Percentiles rank a stretch among this genome's conserved stretches.
Conservation (phyloP, 2,888 invertebrate species). For the Trichogramma dendrolimi region DNA sequence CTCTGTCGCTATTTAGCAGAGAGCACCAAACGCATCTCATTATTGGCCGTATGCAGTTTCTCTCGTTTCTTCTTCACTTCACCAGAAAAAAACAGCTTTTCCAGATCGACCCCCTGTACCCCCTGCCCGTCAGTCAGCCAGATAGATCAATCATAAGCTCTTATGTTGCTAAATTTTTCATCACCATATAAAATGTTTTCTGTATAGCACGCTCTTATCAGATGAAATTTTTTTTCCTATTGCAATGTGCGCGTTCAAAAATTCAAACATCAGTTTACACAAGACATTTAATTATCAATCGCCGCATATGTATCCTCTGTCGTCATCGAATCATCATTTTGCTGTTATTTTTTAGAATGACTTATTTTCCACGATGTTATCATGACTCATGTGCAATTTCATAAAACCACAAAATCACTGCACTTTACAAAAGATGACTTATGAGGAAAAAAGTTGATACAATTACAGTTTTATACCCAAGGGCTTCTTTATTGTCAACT, state of each 20-base stretch:
- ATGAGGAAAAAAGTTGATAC: constrained; percentile 13
- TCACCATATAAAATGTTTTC: constrained; percentile 7
- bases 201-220: not conserved
- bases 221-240: too few relatives aligned
- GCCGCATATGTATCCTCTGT: not conserved
- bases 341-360: constrained; percentile 20
- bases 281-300: constrained; percentile 7
- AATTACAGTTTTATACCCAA: not conserved
- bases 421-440: not conserved
- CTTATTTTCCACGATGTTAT: constrained; percentile 10
- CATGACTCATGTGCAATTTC: constrained; percentile 8
- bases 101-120: too few relatives aligned
- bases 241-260: too few relatives aligned
- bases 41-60: too few relatives aligned
- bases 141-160: not conserved
- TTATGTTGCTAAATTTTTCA: constrained; percentile 22
- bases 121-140: too few relatives aligned
- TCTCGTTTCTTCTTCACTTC: too few relatives aligned
- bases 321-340: not conserved
- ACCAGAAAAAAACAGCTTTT: too few relatives aligned
- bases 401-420: not conserved
- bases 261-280: not conserved
- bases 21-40: too few relatives aligned
- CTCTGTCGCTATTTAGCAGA: too few relatives aligned
- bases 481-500: constrained; percentile 4